Base-by-base conservation (phyloP, 2,888 invertebrate species). In the Pyrocoelia pectoralis region DNA sequence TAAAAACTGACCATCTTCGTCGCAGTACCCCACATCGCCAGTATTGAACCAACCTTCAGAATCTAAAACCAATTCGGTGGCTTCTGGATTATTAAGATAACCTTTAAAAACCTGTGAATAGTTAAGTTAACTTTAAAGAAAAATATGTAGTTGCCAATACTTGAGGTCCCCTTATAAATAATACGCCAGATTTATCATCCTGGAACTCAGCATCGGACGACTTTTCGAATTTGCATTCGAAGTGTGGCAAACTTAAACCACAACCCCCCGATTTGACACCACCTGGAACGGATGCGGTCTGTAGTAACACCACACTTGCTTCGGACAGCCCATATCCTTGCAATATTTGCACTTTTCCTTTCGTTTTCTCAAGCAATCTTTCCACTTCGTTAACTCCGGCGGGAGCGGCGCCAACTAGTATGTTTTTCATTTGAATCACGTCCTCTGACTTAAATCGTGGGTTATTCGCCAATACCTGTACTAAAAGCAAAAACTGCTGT, bases 261-360 rank as follows among this genome's bases (percentile, higher is more conserved):
- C 86, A 82, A 1, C 82, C 78, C 1, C 79, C 80, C 24, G 71
- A 55, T 61, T 73, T 74, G 10, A 69, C 59, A 24, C 73, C 74
- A 38, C 69, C 59, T 40, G 61, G 15, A 3, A 74, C 53, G 13
- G 56, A 56, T 3, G 56, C 53, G 1, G 74, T 70, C 66, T 74
- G 65, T 0, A 85, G 80, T 10, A 67, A 66, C 10, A 17, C 5
- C 1, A 1, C 33, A 1, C 33, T n/a, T 17, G 38, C 84, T 78
- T 93, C 93, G 0, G 92, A 90, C 75, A 92, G 82, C 1, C 93
- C 93, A 71, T 89, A 89, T 3, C 88, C 90, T 77, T 80, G 80
- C 9, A 74, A 18, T n/a, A 79, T 68, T 13, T 68, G 62, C n/a
- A 77, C 64, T 2, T 76, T 61, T 9, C 68, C 70, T 70, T 73